Evolutionary conservation across 2,113 vertebrate species (phyloP).

Genomic region (Panurus biarmicus): DNA sequence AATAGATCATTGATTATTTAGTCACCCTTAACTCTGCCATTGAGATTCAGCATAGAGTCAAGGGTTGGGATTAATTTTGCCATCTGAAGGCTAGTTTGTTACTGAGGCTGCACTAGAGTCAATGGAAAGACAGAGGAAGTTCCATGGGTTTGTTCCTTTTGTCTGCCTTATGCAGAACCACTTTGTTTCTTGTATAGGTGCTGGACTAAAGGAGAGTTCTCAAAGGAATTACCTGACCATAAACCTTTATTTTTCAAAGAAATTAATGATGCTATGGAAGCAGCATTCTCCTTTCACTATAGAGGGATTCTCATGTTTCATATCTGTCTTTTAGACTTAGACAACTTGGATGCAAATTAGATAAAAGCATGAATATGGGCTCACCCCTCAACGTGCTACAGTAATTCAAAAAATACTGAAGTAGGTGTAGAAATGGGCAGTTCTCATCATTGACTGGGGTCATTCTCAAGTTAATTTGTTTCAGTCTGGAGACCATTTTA

Average conservation of each 20-base stretch:
- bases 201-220: background rate
- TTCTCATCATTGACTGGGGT: background rate
- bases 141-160: background rate
- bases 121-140: background rate
- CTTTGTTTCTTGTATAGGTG: background rate
- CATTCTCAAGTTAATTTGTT: background rate
- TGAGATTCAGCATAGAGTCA: background rate
- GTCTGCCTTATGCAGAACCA: background rate
- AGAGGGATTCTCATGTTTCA: background rate
- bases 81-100: background rate
- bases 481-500: background rate
- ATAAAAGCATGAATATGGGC: background rate
- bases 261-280: background rate
- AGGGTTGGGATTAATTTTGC: background rate
- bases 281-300: background rate
- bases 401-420: background rate
- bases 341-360: background rate
- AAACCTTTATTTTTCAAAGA: background rate
- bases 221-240: background rate
- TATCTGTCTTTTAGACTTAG: background rate
- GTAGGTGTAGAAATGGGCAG: background rate
- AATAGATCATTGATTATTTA: background rate
- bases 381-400: background rate
- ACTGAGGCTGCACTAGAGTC: background rate
- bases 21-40: background rate